Evolutionary conservation across 2,888 invertebrate species (phyloP).

Genomic region (Lymantria dispar): DNA sequence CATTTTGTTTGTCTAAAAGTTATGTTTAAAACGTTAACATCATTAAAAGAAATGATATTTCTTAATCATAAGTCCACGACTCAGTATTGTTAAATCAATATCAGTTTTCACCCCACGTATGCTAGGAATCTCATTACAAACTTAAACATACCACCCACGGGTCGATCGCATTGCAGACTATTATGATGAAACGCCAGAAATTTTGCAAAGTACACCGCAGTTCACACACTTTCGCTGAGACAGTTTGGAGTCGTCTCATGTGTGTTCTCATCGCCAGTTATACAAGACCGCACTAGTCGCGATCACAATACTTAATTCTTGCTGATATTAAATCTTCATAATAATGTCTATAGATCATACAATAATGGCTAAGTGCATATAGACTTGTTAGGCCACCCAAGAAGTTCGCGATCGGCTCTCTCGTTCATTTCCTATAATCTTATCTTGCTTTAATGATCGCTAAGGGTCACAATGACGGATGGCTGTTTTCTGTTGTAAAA

Average conservation of each 20-base stretch:
- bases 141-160: conserved; percentile 60
- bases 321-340: conserved; percentile 27
- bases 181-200: conserved; percentile 67
- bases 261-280: conserved; percentile 36
- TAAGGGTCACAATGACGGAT: conserved; percentile 38
- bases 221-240: conserved; percentile 79
- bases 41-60: not conserved
- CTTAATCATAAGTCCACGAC: conserved; percentile 9
- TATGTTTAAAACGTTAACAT: not conserved
- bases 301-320: conserved; percentile 27
- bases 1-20: not conserved
- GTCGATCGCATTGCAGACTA: conserved; percentile 51
- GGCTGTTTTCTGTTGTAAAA: conserved; percentile 11
- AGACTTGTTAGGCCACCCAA: conserved; percentile 64
- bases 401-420: conserved; percentile 47
- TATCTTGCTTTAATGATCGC: conserved; percentile 63
- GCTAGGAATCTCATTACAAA: conserved; percentile 48
- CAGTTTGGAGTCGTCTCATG: conserved; percentile 60
- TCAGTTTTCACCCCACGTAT: conserved; percentile 39
- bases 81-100: conserved; percentile 18
- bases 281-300: conserved; percentile 36
- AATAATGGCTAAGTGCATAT: conserved; percentile 49
- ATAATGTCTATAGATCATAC: conserved; percentile 38
- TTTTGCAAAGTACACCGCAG: conserved; percentile 61
- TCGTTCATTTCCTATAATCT: conserved; percentile 67